Base-by-base conservation (phyloP, 2,113 vertebrate genomes). In the Erythrocercus mccallii region DNA sequence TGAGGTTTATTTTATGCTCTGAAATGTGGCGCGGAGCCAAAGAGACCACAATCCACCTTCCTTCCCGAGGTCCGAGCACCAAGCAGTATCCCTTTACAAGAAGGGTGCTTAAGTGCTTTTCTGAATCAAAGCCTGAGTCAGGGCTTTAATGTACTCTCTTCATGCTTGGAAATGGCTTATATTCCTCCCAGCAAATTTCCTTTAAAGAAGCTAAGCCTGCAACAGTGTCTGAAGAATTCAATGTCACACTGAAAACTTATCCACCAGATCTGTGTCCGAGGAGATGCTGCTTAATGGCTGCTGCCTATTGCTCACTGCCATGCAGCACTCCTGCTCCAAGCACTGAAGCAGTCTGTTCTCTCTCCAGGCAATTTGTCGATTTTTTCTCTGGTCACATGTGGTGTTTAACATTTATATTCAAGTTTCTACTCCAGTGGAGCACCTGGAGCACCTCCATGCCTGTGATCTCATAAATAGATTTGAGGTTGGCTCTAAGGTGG, bases 51-150 rank as follows among this genome's bases (percentile, higher is more conserved):
- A 38, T 90, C 74, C 88, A 84, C 88, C 90, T 96, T 94, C 79
- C 92, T 37, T 90, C 94, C 90, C 88, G 81, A 94, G 65, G 93
- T 90, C 95, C 90, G 1, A 93, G 69, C 5, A 3, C 64, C 9
- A 23, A 92, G n/a, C 81, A 88, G 76, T 86, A 96, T 96, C 88
- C 92, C 90, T 95, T 95, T 97, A 96, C 94, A 96, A 96, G 96
- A 95, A 95, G 80, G 96, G 64, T 79, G 90, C 93, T 95, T 96
- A 96, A 97, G 95, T 96, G 96, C 95, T 96, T 96, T 96, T 92
- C 94, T 97, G 96, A 97, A 93, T 97, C 95, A 90, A 96, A 96
- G 95, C 94, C 93, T 96, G 96, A 93, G 72, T 95, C 93, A 93
- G 92, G 86, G 88, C 88, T 94, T 95, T 95, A 95, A 95, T 96